Evolutionary conservation across 2,113 vertebrate genomes (phyloP).

Genomic region (Chrysemys picta): DNA sequence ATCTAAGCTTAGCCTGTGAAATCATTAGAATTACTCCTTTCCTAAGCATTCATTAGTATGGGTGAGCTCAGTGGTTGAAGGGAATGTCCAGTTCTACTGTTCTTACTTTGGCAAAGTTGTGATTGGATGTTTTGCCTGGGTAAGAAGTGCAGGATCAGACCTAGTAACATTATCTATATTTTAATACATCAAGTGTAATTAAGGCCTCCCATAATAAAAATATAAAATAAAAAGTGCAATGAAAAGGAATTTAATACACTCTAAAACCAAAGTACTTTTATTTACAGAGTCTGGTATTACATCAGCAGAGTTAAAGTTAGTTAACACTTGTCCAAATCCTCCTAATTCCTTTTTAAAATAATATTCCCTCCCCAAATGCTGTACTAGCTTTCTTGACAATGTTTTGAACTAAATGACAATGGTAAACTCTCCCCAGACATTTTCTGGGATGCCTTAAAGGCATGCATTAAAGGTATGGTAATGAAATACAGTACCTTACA

Average conservation of each 20-base stretch:
- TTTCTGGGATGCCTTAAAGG: not conserved
- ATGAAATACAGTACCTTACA: not conserved
- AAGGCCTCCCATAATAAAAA: not conserved
- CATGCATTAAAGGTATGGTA: not conserved
- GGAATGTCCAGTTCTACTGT: not conserved
- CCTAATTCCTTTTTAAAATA: not conserved
- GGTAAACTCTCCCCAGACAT: not conserved
- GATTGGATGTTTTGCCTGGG: not conserved
- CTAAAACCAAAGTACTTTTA: not conserved
- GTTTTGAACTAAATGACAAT: not conserved
- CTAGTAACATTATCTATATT: not conserved
- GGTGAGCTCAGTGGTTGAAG: not conserved
- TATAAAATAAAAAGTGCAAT: not conserved
- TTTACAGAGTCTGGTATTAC: not conserved
- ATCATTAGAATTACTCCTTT: not conserved
- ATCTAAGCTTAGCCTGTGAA: not conserved
- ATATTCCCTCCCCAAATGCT: not conserved
- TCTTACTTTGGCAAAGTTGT: not conserved
- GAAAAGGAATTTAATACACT: not conserved
- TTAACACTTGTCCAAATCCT: not conserved
- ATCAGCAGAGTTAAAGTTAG: not conserved
- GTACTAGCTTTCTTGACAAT: not conserved
- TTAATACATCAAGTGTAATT: accelerated
- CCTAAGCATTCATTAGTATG: not conserved
- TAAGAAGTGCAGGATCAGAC: not conserved